These are phyloP conservation scores for Calameuta idolon DNA, from an alignment of 2,888 invertebrate genomes.

Conservation along the genomic window DNA sequence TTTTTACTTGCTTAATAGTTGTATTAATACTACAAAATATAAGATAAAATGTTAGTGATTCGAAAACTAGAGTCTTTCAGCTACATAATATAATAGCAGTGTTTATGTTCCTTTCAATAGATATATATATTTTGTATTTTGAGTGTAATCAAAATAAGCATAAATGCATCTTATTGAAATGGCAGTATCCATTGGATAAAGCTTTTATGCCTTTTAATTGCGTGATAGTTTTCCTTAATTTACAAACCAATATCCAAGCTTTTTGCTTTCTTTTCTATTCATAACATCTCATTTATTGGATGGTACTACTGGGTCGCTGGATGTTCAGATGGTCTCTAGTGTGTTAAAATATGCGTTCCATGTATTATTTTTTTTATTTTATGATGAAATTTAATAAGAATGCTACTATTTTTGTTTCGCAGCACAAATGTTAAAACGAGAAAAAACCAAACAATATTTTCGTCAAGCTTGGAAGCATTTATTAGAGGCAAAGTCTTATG, in stretches of 20 bases:
- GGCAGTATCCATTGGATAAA: neutral
- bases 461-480: too few relatives aligned
- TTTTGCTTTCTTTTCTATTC: neutral
- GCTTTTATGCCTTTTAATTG: too few relatives aligned
- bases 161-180: neutral
- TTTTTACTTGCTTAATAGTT: slow-evolving; percentile 12
- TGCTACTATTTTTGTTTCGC: too few relatives aligned
- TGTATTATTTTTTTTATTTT: too few relatives aligned
- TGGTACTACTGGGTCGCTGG: too few relatives aligned
- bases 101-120: neutral
- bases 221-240: neutral
- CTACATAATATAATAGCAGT: neutral
- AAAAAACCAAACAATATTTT: too few relatives aligned
- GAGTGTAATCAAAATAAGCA: neutral
- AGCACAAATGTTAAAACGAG: too few relatives aligned
- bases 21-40: neutral
- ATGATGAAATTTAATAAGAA: too few relatives aligned
- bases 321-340: too few relatives aligned
- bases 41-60: slow-evolving; percentile 13
- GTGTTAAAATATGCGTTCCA: too few relatives aligned
- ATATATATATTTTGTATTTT: neutral
- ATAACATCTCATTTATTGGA: too few relatives aligned
- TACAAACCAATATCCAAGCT: neutral
- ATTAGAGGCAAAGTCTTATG: too few relatives aligned
- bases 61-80: slow-evolving; percentile 9